These are phyloP conservation scores for Alexandromys fortis DNA, from an alignment of 2,113 vertebrate species.

Conservation along the genomic window DNA sequence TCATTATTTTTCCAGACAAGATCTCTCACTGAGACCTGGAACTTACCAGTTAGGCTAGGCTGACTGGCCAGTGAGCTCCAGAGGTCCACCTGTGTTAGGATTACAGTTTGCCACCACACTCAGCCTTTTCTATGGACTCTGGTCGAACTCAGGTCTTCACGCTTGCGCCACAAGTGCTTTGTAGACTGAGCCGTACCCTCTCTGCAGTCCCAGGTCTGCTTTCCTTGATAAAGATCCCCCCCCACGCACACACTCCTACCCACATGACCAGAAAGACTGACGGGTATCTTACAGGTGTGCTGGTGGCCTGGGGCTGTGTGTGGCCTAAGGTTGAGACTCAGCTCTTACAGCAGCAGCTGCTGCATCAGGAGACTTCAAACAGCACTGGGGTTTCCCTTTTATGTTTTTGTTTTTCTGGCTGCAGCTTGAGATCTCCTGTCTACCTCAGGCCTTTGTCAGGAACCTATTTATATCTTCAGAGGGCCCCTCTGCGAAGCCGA, in stretches of 20 bases:
- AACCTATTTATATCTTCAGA: background rate
- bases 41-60: background rate
- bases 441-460: background rate
- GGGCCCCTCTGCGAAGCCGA: background rate
- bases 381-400: conserved; percentile 30
- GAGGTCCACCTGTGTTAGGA: background rate
- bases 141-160: too few relatives aligned
- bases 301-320: conserved; percentile 17
- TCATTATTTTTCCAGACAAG: background rate
- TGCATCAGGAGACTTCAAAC: conserved; percentile 22
- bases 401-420: conserved; percentile 53
- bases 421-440: conserved; percentile 36
- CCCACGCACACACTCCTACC: background rate
- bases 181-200: background rate
- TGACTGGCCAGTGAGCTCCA: background rate
- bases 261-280: background rate
- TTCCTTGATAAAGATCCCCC: background rate
- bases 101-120: background rate
- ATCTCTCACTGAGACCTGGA: background rate
- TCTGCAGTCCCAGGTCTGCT: background rate
- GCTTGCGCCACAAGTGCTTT: too few relatives aligned
- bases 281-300: background rate
- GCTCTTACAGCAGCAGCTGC: background rate
- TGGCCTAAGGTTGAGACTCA: background rate
- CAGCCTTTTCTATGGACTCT: background rate